phyloP scores from a whole-genome alignment of 2,888 invertebrate species.

The Archaeoteleia sp. region DNA sequence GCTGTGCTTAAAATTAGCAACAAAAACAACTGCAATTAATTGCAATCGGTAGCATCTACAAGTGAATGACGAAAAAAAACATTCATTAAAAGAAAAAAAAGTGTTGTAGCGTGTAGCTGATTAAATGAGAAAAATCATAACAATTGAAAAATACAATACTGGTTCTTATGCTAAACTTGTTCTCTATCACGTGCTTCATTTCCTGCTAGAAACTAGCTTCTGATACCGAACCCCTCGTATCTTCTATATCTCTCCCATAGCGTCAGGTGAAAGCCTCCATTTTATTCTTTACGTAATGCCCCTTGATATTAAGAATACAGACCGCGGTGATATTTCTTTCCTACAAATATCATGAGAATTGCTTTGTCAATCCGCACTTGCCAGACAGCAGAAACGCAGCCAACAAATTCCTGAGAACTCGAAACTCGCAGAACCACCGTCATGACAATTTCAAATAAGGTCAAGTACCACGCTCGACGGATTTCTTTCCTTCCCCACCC shows the following conservation, averaged over 20 bases:
- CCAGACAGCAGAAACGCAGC: too few species aligned
- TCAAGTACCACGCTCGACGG: too few species aligned
- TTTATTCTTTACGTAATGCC: conserved; percentile 32
- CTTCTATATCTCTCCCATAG: conserved; percentile 37
- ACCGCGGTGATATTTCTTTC: conserved; percentile 13
- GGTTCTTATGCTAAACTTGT: conserved; percentile 34
- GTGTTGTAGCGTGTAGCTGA: conserved; percentile 29
- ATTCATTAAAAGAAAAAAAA: conserved; percentile 1
- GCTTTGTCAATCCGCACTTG: neutral
- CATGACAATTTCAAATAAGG: too few species aligned
- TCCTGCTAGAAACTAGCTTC: conserved; percentile 31
- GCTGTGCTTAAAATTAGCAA: too few species aligned
- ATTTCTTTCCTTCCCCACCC: too few species aligned
- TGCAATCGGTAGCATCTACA: conserved; percentile 21
- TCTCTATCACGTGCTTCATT: conserved; percentile 31
- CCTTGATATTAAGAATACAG: conserved; percentile 19
- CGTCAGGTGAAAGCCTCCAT: conserved; percentile 35
- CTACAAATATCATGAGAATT: too few species aligned
- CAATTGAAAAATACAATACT: conserved; percentile 15
- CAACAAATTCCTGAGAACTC: too few species aligned
- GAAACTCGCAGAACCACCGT: too few species aligned
- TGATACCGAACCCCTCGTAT: conserved; percentile 25
- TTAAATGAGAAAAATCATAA: conserved; percentile 40
- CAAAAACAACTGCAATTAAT: conserved; percentile 21
- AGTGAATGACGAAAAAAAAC: conserved; percentile 10